These are phyloP conservation scores for Resseliella maxima DNA, from an alignment of 2,888 invertebrate genomes.

Conservation along the genomic window DNA sequence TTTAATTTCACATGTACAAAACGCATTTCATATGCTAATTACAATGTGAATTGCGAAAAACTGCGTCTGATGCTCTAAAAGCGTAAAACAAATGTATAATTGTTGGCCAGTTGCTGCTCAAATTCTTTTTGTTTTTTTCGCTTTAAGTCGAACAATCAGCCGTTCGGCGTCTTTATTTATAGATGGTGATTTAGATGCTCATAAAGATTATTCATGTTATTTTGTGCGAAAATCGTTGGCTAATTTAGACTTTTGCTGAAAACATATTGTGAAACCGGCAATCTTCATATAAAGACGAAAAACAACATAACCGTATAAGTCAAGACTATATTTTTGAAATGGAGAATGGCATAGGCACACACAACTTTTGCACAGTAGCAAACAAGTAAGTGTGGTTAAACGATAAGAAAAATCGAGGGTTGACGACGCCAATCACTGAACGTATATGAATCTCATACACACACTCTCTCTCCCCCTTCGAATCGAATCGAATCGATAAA, in stretches of 20 bases:
- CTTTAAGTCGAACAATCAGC: not conserved
- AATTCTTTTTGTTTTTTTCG: not conserved
- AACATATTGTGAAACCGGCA: not conserved
- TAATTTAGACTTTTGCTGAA: not conserved
- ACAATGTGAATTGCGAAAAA: not conserved
- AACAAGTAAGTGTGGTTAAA: not conserved
- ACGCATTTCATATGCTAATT: not conserved
- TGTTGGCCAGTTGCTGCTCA: not conserved
- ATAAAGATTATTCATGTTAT: constrained; percentile 21
- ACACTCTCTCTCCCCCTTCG: not conserved
- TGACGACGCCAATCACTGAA: not conserved
- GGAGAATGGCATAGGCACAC: too few species aligned
- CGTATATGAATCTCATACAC: not conserved
- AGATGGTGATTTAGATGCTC: constrained; percentile 10
- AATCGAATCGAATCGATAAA: not conserved
- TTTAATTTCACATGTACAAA: not conserved
- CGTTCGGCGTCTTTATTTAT: constrained; percentile 30
- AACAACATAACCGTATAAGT: too few species aligned
- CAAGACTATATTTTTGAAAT: too few species aligned
- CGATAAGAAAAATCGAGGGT: too few species aligned
- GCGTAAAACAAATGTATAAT: not conserved
- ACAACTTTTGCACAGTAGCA: too few species aligned
- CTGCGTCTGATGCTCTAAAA: not conserved
- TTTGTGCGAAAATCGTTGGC: not conserved
- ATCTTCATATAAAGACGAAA: not conserved